These are phyloP conservation scores for Brachystomella parvula DNA, from an alignment of 1,140 invertebrate species.

Conservation along the genomic window DNA sequence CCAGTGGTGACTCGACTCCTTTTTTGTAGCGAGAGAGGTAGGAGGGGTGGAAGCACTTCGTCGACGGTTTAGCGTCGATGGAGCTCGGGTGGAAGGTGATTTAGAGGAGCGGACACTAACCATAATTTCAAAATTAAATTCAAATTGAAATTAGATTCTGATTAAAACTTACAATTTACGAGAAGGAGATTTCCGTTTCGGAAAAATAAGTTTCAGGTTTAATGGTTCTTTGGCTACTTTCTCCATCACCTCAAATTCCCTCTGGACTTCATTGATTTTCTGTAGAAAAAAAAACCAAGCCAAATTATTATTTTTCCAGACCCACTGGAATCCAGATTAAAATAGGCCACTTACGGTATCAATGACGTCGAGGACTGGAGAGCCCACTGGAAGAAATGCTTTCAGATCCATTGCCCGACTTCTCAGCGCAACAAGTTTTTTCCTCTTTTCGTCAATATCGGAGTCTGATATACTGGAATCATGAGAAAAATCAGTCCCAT, in stretches of 20 bases:
- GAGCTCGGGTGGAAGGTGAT: neutral
- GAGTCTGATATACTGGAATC: slow-evolving; percentile 37
- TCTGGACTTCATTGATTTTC: slow-evolving; percentile 35
- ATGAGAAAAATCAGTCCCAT: slow-evolving; percentile 37
- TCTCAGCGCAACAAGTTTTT: slow-evolving; percentile 31
- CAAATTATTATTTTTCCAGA: neutral
- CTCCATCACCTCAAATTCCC: slow-evolving; percentile 31
- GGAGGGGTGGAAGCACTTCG: slow-evolving; percentile 3
- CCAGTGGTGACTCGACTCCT: slow-evolving; percentile 26
- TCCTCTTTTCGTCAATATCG: slow-evolving; percentile 31
- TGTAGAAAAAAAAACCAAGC: slow-evolving; percentile 17
- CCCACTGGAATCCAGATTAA: no score
- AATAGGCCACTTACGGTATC: slow-evolving; percentile 22
- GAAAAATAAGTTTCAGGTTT: slow-evolving; percentile 35
- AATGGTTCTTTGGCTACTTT: slow-evolving; percentile 19
- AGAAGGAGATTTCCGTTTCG: slow-evolving; percentile 23
- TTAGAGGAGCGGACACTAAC: slow-evolving; percentile 8
- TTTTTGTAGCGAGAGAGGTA: neutral
- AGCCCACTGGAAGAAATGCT: slow-evolving; percentile 33
- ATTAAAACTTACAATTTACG: slow-evolving; percentile 22
- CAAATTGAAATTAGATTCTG: neutral
- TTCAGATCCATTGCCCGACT: slow-evolving; percentile 33
- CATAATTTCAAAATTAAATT: slow-evolving; percentile 1
- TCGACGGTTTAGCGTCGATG: neutral
- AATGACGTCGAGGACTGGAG: slow-evolving; percentile 32